phyloP scores from a whole-genome alignment of 2,113 vertebrate species.

The Nasalis larvatus region DNA sequence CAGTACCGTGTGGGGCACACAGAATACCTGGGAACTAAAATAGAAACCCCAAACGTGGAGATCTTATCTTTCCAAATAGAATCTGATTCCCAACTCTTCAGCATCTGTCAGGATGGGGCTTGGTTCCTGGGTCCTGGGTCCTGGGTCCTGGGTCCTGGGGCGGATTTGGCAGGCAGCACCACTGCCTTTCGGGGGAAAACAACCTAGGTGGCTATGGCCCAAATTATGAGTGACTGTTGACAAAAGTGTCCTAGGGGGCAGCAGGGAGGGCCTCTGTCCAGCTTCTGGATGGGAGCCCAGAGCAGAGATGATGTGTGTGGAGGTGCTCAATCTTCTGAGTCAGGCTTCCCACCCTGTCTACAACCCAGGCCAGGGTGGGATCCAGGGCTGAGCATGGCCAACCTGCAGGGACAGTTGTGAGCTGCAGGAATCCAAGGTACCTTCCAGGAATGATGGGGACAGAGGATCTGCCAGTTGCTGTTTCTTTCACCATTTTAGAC shows the following conservation, averaged over 20 bases:
- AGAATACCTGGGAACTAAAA: not conserved
- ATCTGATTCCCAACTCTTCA: fast-evolving
- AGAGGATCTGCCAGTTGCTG: fast-evolving
- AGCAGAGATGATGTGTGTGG: fast-evolving
- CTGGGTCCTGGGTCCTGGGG: too few relatives aligned
- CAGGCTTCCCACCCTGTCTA: too few relatives aligned
- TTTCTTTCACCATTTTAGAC: not conserved
- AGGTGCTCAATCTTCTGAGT: too few relatives aligned
- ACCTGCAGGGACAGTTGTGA: not conserved
- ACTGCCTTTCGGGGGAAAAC: fast-evolving
- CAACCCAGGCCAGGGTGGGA: fast-evolving
- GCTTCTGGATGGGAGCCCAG: not conserved
- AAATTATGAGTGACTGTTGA: fast-evolving
- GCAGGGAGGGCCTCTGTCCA: not conserved
- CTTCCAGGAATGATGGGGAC: too few relatives aligned
- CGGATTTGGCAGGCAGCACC: not conserved
- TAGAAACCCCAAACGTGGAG: not conserved
- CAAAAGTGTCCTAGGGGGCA: not conserved
- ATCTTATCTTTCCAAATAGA: not conserved
- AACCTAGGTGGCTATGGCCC: not conserved
- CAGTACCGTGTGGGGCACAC: fast-evolving
- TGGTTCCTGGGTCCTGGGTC: not conserved
- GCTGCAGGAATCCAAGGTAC: not conserved
- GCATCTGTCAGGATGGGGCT: not conserved
- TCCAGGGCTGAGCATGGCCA: fast-evolving